Evolutionary conservation across 2,888 invertebrate species (phyloP).

Genomic region (Yponomeuta evonymella): DNA sequence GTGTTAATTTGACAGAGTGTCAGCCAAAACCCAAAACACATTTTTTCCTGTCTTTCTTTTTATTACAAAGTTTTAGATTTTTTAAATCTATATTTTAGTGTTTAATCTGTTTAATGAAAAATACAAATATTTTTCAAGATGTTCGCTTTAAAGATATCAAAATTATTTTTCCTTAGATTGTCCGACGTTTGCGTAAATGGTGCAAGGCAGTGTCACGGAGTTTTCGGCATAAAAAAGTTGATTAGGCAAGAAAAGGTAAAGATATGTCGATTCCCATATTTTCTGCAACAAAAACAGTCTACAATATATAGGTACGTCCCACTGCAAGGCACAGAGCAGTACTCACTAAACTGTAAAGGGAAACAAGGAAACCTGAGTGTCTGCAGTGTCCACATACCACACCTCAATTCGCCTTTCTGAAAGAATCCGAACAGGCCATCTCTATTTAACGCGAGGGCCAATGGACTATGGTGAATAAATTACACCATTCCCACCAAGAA

Average conservation of each 20-base stretch:
- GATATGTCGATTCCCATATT: not conserved
- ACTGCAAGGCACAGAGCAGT: too few species aligned
- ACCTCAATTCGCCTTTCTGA: too few species aligned
- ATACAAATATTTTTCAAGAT: not conserved
- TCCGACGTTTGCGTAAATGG: not conserved
- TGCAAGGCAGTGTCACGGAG: conserved; percentile 40
- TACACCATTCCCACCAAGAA: too few species aligned
- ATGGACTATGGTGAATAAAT: too few species aligned
- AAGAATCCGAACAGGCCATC: too few species aligned
- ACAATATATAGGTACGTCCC: not conserved
- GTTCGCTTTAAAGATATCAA: not conserved
- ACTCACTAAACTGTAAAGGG: too few species aligned
- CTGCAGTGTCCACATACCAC: too few species aligned
- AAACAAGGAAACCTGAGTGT: too few species aligned
- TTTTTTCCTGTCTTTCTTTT: too few species aligned
- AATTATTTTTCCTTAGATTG: not conserved
- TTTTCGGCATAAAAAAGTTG: conserved; percentile 54
- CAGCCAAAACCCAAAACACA: too few species aligned
- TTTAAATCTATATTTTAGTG: not conserved
- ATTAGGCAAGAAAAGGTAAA: conserved; percentile 51
- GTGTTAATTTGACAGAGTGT: too few species aligned
- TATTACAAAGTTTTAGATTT: not conserved
- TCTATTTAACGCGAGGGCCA: too few species aligned
- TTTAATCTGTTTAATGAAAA: not conserved
- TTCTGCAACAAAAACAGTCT: not conserved